Base-by-base conservation (phyloP, 2,113 vertebrate species). In the Lepus americanus region DNA sequence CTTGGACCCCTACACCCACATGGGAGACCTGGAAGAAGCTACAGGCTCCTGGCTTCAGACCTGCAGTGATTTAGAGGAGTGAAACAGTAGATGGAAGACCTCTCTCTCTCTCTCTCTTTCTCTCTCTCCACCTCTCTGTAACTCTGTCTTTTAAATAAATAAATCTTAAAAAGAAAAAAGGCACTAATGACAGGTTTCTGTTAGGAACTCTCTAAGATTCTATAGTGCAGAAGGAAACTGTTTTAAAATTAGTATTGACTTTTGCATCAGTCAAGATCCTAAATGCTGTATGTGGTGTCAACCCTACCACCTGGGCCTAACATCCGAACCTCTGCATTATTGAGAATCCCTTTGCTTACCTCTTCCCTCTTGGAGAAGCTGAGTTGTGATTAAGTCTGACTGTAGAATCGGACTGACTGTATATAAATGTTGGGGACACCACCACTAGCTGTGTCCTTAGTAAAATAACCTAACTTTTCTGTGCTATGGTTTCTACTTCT, bases 401-500 rank as follows among this genome's bases (percentile, higher is more conserved):
- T 79, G 27, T n/a, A 70, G 22, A 91, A 33, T 79, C 53, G 12
- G 29, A 69, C 1, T 63, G 63, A n/a, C 51, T 53, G 39, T 29
- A 74, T 70, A 74, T 49, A 64, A 93, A 96, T 73, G 69, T 73
- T 61, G 23, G 63, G 36, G 31, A 17, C 19, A 78, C 59, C 74
- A 89, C 33, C 20, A 51, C 13, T 61, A 92, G 51, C 33, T 94
- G 31, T 76, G 31, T 70, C 74, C 53, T 72, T 73, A 81, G 44
- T 53, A 80, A 96, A 94, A 80, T 64, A 83, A 66, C 8, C 66
- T 63, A 23, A 87, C 64, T 36, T 74, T 13, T 94, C 29, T 76
- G 39, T 92, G 29, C 87, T 7, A 33, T 61, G 74, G n/a, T 63
- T 70, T 87, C 59, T 69, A 51, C 49, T 66, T 84, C 16, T 87